Evolutionary conservation across 2,113 vertebrate species (phyloP).

Genomic region (Parus major): DNA sequence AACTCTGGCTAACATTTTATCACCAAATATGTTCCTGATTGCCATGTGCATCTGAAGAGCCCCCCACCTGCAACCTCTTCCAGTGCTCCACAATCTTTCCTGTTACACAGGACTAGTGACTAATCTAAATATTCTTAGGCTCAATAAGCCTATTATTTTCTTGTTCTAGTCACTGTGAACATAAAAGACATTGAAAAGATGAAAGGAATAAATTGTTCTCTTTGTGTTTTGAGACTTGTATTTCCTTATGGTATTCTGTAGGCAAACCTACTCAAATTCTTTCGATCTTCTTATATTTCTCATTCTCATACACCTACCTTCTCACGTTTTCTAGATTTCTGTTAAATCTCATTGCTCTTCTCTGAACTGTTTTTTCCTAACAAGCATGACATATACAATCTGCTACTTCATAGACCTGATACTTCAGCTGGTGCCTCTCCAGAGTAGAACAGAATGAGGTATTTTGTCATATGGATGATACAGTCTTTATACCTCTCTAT

Average conservation of each 20-base stretch:
- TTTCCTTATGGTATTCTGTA: background rate
- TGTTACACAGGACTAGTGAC: background rate
- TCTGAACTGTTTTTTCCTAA: background rate
- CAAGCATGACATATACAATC: background rate
- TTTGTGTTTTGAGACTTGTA: background rate
- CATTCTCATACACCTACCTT: background rate
- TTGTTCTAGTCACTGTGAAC: background rate
- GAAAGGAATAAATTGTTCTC: slow-evolving; percentile 6
- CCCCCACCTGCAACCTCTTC: background rate
- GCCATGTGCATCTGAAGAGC: background rate
- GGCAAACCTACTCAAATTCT: background rate
- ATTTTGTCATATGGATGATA: background rate
- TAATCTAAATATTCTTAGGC: background rate
- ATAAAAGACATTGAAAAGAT: background rate
- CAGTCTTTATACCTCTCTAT: background rate
- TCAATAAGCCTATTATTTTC: background rate
- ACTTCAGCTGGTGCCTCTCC: background rate
- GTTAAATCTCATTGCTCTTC: background rate
- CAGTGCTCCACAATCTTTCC: background rate
- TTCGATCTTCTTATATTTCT: background rate
- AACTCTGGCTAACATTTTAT: background rate
- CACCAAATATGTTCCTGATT: background rate
- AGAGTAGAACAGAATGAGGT: background rate
- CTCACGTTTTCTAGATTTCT: background rate
- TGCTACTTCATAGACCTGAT: background rate